A percentile compares a stretch with the other conserved stretches of the same genome.
Conservation (phyloP, 2,797 vertebrate species). For the Odontamblyopus rebecca region DNA sequence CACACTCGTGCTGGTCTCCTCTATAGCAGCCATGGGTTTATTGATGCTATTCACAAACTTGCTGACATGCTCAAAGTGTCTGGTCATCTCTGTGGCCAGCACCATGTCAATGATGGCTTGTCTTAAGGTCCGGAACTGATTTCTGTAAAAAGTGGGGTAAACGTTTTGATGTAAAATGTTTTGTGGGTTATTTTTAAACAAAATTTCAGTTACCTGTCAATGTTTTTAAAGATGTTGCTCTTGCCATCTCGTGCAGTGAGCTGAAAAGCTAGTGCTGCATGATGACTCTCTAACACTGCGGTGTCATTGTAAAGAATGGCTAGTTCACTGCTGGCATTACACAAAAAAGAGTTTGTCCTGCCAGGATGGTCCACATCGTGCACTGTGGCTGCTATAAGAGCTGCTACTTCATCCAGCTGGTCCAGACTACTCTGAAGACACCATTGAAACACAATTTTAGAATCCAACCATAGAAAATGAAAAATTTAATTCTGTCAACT, state of each 20-base stretch:
- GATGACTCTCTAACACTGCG: constrained; percentile 93
- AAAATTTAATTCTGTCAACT: too few relatives aligned
- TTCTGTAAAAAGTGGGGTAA: constrained; percentile 73
- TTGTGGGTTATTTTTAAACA: not conserved
- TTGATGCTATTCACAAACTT: constrained; percentile 98
- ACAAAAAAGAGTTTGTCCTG: constrained; percentile 93
- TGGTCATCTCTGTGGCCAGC: constrained; percentile 97
- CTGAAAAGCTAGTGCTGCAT: constrained; percentile 93
- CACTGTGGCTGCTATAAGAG: constrained; percentile 91
- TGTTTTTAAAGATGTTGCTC: constrained; percentile 95
- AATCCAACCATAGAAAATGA: not conserved
- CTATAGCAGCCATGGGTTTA: constrained; percentile 88
- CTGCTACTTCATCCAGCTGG: constrained; percentile 89
- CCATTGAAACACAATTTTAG: constrained; percentile 1
- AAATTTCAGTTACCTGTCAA: constrained; percentile 81
- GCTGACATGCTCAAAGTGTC: constrained; percentile 97
- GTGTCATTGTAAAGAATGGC: constrained; percentile 94
- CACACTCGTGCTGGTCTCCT: constrained; percentile 70
- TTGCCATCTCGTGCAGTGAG: constrained; percentile 87
- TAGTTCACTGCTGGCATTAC: constrained; percentile 90
- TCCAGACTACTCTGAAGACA: constrained; percentile 84
- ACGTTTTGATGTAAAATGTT: not conserved
- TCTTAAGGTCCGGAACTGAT: constrained; percentile 89
- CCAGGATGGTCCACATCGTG: constrained; percentile 96
- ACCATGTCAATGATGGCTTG: constrained; percentile 98